Evolutionary conservation across 2,113 vertebrate species (phyloP).

Genomic region (Oreochromis aureus): DNA sequence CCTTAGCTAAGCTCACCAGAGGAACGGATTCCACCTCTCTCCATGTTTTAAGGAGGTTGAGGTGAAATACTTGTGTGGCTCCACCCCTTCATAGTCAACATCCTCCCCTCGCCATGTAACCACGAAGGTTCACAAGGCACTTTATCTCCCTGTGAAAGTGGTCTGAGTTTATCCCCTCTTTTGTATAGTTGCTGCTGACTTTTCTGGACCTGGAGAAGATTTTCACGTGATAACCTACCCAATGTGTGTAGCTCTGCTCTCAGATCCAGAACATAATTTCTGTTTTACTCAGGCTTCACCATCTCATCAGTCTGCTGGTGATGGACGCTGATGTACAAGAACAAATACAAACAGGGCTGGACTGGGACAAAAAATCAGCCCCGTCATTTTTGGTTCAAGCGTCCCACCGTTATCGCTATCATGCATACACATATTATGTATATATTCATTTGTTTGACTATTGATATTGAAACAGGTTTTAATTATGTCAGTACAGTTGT

Average conservation of each 20-base stretch:
- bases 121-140: not conserved
- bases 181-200: not conserved
- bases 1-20: not conserved
- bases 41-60: not conserved
- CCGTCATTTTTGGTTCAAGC: too few relatives aligned
- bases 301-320: too few relatives aligned
- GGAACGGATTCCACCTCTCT: rapidly evolving
- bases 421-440: too few relatives aligned
- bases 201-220: not conserved
- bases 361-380: too few relatives aligned
- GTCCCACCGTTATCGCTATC: too few relatives aligned
- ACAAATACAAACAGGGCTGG: too few relatives aligned
- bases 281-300: too few relatives aligned
- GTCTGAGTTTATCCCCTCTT: not conserved
- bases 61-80: not conserved
- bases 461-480: too few relatives aligned
- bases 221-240: rapidly evolving
- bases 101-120: rapidly evolving
- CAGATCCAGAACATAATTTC: too few relatives aligned
- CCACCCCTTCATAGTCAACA: not conserved
- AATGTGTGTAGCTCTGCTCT: not conserved
- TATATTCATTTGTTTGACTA: too few relatives aligned
- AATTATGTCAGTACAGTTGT: too few relatives aligned
- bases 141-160: not conserved
- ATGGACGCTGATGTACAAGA: too few relatives aligned